A percentile compares a stretch with the other conserved stretches of the same genome.
These are phyloP conservation scores for Schizopygopsis malacanthus DNA, from an alignment of 2,797 vertebrate species.

Conservation along the genomic window DNA sequence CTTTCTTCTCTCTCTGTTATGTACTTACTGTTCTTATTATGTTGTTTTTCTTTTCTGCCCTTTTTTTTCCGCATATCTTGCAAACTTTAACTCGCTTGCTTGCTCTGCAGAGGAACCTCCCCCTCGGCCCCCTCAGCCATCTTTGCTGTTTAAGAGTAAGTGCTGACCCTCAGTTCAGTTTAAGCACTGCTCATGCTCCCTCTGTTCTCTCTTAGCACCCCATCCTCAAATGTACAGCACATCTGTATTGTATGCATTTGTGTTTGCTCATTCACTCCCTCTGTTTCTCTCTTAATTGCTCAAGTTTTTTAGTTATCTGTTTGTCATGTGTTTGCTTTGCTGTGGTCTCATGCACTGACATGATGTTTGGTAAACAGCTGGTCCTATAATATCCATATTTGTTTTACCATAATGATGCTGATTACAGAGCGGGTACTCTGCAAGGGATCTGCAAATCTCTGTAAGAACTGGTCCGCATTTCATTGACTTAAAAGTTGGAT, in stretches of 20 bases:
- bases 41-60: conserved; percentile 29
- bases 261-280: conserved; percentile 8
- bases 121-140: conserved; percentile 90
- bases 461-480: neutral
- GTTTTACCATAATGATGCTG: neutral
- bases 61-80: conserved; percentile 26
- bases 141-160: conserved; percentile 92
- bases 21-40: conserved; percentile 39
- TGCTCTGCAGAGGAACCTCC: conserved; percentile 86
- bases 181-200: conserved; percentile 71
- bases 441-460: neutral
- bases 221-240: conserved; percentile 80
- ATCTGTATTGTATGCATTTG: neutral
- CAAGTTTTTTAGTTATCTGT: conserved; percentile 39
- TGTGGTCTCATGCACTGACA: neutral
- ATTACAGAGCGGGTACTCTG: neutral
- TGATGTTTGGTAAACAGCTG: neutral
- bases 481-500: neutral
- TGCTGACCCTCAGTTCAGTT: conserved; percentile 77
- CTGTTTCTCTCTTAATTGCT: conserved; percentile 41
- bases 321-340: conserved; percentile 13
- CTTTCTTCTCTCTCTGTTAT: conserved; percentile 21
- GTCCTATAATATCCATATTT: neutral
- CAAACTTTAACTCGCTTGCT: conserved; percentile 44
- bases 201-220: conserved; percentile 78